Evolutionary conservation across 2,797 vertebrate species (phyloP), one percentile per base, ranked within the genome.

Genomic region (Ammospiza maritima): DNA sequence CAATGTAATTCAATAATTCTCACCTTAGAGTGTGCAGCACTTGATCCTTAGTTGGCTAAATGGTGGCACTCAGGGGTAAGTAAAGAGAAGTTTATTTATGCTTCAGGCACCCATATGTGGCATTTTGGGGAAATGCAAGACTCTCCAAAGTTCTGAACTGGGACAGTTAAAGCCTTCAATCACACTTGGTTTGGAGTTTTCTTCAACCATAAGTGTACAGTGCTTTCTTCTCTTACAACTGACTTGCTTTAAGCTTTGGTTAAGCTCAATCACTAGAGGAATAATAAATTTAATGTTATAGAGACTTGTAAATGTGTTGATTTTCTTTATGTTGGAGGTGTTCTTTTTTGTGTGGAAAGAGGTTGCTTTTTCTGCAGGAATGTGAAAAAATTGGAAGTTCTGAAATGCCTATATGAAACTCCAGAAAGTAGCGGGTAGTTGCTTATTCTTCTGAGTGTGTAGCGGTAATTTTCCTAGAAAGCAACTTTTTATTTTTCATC

Each of bases 11-110:
- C 25, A 51, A 0, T 80, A 60, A 48, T 54, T 86, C 36, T 83
- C 36, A 13, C 64, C 21, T 62, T 60, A 9, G 4, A 30, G 0
- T 2, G 22, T 69, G 45, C n/a, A 48, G 3, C 8, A 10, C 22
- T 78, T 1, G 3, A 32, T 71, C 25, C 27, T 64, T 58, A 17
- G 5, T 62, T 5, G 1, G 16, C 27, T 58, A 18, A 67, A 45
- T 38, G 32, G 38, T 64, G 73, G 30, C 50, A 29, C 19, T 62
- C 2, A 56, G 18, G 11, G 18, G 5, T 56, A 48, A 51, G 51
- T 48, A 64, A 83, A 23, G 71, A 79, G 13, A 45, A 66, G 36
- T 60, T 89, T 40, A 10, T 57, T 79, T 14, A 10, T 85, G 34
- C 16, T 77, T 83, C 70, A 27, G 2, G 32, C 26, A 64, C 29